These are phyloP conservation scores for Acanthurus leucopareius DNA, from an alignment of 2,797 vertebrate species.

Conservation along the genomic window DNA sequence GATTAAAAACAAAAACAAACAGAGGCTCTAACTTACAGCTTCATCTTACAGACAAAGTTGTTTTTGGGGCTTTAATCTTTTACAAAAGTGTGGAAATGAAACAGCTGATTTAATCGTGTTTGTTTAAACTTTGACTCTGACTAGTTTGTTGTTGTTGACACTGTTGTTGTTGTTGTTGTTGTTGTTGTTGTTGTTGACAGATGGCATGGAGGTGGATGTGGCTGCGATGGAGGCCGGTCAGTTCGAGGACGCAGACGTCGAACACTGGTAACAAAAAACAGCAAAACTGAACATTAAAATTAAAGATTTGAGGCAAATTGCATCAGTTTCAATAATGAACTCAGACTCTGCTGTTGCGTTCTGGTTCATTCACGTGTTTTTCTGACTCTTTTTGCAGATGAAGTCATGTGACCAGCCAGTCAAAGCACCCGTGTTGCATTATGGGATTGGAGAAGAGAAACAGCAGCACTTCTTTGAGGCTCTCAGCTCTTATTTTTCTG, in stretches of 20 bases:
- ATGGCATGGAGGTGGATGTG: conserved; percentile 95
- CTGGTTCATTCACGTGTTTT: background rate
- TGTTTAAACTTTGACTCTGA: too few species aligned
- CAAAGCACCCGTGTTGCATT: conserved; percentile 59
- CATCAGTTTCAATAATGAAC: background rate
- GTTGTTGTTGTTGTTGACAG: conserved; percentile 74
- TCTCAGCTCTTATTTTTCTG: conserved; percentile 29
- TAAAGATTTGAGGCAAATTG: too few species aligned
- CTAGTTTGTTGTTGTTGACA: background rate
- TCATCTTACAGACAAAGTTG: too few species aligned
- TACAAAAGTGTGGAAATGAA: background rate
- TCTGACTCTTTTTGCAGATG: conserved; percentile 64
- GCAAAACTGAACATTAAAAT: too few species aligned
- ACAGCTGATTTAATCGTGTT: background rate
- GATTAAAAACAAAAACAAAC: too few species aligned
- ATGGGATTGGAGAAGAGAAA: conserved; percentile 43
- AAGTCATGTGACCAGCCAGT: conserved; percentile 12
- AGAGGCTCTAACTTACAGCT: too few species aligned
- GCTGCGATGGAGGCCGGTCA: conserved; percentile 90
- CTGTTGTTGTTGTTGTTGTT: background rate
- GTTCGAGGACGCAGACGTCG: conserved; percentile 97
- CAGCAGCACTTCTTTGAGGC: conserved; percentile 31
- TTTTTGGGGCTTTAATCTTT: background rate
- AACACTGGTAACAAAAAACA: conserved; percentile 89
- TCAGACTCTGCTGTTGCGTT: background rate